Conservation (phyloP, 2,113 vertebrate species). For the Tragelaphus imberbis region DNA sequence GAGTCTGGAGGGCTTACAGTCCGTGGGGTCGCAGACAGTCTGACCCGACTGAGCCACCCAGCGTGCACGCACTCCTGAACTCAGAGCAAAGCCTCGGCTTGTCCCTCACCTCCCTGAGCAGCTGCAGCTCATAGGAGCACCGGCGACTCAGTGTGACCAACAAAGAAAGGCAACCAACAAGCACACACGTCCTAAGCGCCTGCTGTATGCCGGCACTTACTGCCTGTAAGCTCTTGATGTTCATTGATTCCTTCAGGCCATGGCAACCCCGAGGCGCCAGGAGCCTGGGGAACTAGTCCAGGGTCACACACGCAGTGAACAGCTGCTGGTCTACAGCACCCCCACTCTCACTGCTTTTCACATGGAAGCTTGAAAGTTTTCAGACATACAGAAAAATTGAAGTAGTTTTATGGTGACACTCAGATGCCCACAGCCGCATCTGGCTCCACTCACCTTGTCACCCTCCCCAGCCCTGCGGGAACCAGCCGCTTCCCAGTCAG, state of each 20-base stretch:
- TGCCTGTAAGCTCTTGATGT: too few relatives aligned
- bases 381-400: neutral
- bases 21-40: neutral
- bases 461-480: neutral
- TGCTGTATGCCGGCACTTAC: neutral
- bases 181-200: neutral
- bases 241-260: neutral
- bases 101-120: neutral
- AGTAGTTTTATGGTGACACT: fast-evolving
- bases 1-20: neutral
- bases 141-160: fast-evolving
- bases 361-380: neutral
- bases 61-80: neutral
- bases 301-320: neutral
- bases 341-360: neutral
- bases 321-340: neutral
- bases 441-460: too few relatives aligned
- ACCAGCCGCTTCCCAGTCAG: neutral
- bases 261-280: neutral
- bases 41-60: neutral
- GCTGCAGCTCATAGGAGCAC: fast-evolving
- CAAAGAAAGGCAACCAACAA: neutral
- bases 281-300: too few relatives aligned
- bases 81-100: neutral
- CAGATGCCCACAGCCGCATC: fast-evolving